Evolutionary conservation across 2,797 vertebrate genomes (phyloP).

Genomic region (Ceyx erithaca): DNA sequence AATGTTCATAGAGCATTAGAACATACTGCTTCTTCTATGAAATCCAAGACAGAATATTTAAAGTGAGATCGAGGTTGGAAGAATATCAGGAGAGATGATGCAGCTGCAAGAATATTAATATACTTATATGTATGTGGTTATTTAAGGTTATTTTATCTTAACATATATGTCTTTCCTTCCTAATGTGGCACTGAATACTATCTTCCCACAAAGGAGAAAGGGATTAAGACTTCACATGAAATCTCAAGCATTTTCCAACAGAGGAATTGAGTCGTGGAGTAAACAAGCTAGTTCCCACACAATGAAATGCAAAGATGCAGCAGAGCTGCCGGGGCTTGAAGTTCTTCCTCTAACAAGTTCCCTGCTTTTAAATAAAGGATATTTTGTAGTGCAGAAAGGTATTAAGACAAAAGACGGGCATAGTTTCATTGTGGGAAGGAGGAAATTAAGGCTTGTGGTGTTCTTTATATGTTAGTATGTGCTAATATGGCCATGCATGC

Average conservation of each 20-base stretch:
- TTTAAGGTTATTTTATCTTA: background rate
- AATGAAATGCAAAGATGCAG: background rate
- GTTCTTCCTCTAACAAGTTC: background rate
- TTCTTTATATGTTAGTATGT: background rate
- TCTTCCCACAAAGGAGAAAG: background rate
- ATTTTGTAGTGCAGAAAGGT: background rate
- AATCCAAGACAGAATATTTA: background rate
- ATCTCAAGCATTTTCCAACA: background rate
- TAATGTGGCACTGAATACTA: background rate
- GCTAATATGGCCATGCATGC: background rate
- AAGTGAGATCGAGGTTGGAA: background rate
- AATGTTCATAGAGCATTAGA: background rate
- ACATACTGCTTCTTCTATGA: background rate
- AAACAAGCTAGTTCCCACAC: background rate
- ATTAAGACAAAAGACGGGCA: background rate
- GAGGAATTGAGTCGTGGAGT: background rate
- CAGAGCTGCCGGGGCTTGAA: background rate
- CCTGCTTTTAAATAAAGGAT: background rate
- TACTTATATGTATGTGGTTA: background rate
- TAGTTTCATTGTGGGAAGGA: background rate
- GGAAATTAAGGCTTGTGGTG: background rate
- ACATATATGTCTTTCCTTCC: background rate
- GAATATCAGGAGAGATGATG: background rate
- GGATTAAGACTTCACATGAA: background rate
- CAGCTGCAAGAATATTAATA: background rate